These are phyloP conservation scores for Limnephilus lunatus DNA, from an alignment of 2,888 invertebrate genomes.

Conservation along the genomic window DNA sequence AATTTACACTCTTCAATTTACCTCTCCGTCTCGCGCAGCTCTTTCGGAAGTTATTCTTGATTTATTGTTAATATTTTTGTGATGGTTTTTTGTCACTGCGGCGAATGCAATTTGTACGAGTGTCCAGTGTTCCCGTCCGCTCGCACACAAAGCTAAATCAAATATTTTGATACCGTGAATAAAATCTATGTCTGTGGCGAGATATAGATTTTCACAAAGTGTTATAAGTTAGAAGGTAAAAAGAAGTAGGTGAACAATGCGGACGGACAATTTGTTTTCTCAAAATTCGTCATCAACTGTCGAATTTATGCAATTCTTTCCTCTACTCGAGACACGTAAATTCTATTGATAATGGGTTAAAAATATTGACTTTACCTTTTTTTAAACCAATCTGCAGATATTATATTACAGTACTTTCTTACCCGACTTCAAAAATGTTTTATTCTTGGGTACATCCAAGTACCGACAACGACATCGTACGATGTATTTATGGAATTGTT, in stretches of 20 bases:
- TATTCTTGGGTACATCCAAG: neutral
- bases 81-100: conserved; percentile 15
- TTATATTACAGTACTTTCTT: neutral
- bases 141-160: neutral
- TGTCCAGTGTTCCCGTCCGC: neutral
- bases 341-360: neutral
- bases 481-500: too few relatives aligned
- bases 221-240: neutral
- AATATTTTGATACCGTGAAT: conserved; percentile 9
- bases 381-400: neutral
- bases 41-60: conserved; percentile 35
- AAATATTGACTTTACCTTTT: neutral
- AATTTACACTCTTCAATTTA: conserved; percentile 52
- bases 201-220: conserved; percentile 2
- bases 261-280: neutral
- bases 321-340: neutral
- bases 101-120: conserved; percentile 36
- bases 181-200: neutral
- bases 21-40: conserved; percentile 30
- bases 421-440: neutral
- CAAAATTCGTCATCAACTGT: neutral
- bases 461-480: too few relatives aligned
- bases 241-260: neutral
- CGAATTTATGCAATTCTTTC: neutral
- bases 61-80: conserved; percentile 44